Base-by-base conservation (phyloP, 2,888 invertebrate species). In the Cephus rjabovi region DNA sequence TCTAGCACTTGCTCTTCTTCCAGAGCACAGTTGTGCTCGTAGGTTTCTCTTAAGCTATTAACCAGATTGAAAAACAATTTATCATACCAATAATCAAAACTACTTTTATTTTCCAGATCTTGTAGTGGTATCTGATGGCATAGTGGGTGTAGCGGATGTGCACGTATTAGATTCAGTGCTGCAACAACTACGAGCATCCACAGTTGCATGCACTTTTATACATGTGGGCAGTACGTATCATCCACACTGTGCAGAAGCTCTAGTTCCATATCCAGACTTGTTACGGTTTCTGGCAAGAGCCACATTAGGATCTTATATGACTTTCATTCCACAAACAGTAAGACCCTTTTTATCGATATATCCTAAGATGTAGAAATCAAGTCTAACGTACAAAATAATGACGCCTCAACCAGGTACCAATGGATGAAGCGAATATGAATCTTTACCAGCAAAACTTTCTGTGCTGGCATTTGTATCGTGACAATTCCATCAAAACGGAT, bases 1-100 rank as follows among this genome's bases (percentile, higher is more conserved):
- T 92, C 92, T 96, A 80, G 95, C 96, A 6, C 92, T 96, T 76
- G 95, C 96, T 79, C 92, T 96, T 77, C 92, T 96, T 80, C 96
- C 96, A 23, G 95, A 95, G 88, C 94, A 95, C 89, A 95, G 95
- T 84, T 94, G 95, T 91, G 95, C 95, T 86, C 95, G 96, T 95
- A 92, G 92, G 94, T 92, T 80, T 56, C 56, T 23, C 2, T 56
- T 23, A 23, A 56, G 9, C 23, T 23, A 75, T 74, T 69, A 71
- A 35, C 6, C 56, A 56, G 2, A 23, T 56, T 56, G 23, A 23
- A 56, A 56, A 56, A 23, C 9, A 56, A 56, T 23, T 56, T 56
- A 23, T 56, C 56, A 6, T 23, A 56, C 23, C 23, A 56, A 56
- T 56, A 56, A 23, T 23, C 9, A 56, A 23, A 56, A 23, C 56